phyloP scores from a whole-genome alignment of 64 coral and sea anemone species.

The Stichodactyla helianthus region DNA sequence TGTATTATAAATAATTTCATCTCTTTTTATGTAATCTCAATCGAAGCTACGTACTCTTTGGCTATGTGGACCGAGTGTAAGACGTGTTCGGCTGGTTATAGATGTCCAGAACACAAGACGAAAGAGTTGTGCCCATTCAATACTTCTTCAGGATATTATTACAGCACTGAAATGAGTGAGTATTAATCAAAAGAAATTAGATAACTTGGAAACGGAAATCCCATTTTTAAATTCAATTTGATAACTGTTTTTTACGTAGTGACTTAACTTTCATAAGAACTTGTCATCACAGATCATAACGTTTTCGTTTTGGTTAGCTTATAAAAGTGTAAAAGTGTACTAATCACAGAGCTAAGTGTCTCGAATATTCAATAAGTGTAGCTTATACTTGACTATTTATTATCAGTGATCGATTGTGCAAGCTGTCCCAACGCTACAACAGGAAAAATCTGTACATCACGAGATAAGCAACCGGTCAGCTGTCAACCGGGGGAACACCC shows the following conservation, averaged over 20 bases:
- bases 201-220: too few relatives aligned
- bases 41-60: slow-evolving; percentile 74
- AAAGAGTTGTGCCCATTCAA: slow-evolving; percentile 83
- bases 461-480: slow-evolving; percentile 50
- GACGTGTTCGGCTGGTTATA: slow-evolving; percentile 80
- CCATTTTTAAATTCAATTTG: too few relatives aligned
- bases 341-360: too few relatives aligned
- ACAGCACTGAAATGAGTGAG: slow-evolving; percentile 93
- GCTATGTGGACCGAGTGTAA: slow-evolving; percentile 70
- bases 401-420: slow-evolving; percentile 58
- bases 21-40: background rate
- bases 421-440: slow-evolving; percentile 89
- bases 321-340: too few relatives aligned
- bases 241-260: too few relatives aligned
- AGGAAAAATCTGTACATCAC: slow-evolving; percentile 77
- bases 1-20: background rate
- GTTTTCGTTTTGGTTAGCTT: too few relatives aligned
- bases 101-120: slow-evolving; percentile 77
- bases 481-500: slow-evolving; percentile 67
- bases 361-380: too few relatives aligned
- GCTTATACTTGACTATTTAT: background rate
- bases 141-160: slow-evolving; percentile 67
- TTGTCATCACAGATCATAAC: too few relatives aligned
- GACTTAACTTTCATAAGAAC: too few relatives aligned
- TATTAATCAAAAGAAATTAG: background rate